phyloP scores from a whole-genome alignment of 2,113 vertebrate species.

The Colinus virginianus region DNA sequence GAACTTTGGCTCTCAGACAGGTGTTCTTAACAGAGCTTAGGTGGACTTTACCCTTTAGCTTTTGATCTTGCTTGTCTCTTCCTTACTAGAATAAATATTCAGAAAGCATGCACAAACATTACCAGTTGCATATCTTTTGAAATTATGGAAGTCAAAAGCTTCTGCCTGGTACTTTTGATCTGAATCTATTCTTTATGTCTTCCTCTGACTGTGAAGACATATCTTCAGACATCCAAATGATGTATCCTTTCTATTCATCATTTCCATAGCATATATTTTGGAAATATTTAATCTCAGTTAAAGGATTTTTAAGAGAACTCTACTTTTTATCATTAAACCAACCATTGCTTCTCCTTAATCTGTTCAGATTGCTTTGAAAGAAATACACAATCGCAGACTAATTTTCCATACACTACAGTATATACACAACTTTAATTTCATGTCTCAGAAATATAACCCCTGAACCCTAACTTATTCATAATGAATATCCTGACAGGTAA shows the following conservation, averaged over 20 bases:
- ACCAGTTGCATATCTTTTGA: slow-evolving; percentile 19
- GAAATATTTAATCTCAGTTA: not conserved
- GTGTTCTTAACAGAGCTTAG: slow-evolving; percentile 37
- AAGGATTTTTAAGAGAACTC: not conserved
- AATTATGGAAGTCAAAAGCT: slow-evolving; percentile 34
- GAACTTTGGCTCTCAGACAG: not conserved
- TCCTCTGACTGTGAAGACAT: not conserved
- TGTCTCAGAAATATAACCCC: slow-evolving; percentile 5
- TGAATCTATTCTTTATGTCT: slow-evolving; percentile 8
- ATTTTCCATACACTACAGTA: slow-evolving; percentile 14
- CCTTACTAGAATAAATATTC: slow-evolving; percentile 54
- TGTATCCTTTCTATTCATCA: not conserved
- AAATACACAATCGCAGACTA: slow-evolving; percentile 7
- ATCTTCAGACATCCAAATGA: not conserved
- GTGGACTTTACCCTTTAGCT: slow-evolving; percentile 38
- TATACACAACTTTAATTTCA: slow-evolving; percentile 45
- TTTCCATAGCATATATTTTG: not conserved
- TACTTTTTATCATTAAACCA: not conserved
- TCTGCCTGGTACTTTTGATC: slow-evolving; percentile 38
- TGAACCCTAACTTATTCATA: slow-evolving; percentile 27
- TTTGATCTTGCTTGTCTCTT: slow-evolving; percentile 48
- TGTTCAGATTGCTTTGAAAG: not conserved
- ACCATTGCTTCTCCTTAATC: not conserved
- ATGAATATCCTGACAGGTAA: slow-evolving; percentile 27
- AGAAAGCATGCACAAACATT: slow-evolving; percentile 58